A percentile compares a stretch with the other conserved stretches of the same genome.
These are phyloP conservation scores for Metellina segmentata DNA, from an alignment of 2,888 invertebrate species.

Conservation along the genomic window DNA sequence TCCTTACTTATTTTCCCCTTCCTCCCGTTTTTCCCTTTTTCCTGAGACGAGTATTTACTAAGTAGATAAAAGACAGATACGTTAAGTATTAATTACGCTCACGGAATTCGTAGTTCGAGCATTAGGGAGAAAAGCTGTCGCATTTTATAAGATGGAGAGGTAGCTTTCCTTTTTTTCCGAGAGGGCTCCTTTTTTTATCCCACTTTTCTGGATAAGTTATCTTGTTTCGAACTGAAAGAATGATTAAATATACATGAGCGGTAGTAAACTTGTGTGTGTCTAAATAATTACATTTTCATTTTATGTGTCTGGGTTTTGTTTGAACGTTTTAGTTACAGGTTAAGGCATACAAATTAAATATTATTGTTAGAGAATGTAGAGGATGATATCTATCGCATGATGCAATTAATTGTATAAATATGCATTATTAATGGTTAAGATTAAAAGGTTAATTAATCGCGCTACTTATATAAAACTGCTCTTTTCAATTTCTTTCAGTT, in stretches of 20 bases:
- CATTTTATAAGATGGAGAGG: constrained; percentile 22
- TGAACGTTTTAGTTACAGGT: not conserved
- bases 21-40: not conserved
- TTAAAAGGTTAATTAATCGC: too few species aligned
- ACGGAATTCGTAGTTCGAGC: not conserved
- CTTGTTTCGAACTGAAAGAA: constrained; percentile 3
- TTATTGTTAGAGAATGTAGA: not conserved
- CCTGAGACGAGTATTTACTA: constrained; percentile 45
- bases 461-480: too few species aligned
- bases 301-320: not conserved
- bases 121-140: constrained; percentile 13
- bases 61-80: constrained; percentile 49
- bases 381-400: not conserved
- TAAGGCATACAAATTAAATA: not conserved
- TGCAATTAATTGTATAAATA: not conserved
- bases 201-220: not conserved
- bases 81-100: constrained; percentile 66
- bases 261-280: not conserved
- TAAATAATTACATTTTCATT: constrained; percentile 1
- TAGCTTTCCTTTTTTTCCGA: not conserved
- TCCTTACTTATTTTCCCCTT: not conserved
- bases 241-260: constrained; percentile 50
- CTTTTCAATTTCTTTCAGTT: too few species aligned
- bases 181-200: not conserved
- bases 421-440: too few species aligned